Evolutionary conservation across 2,797 vertebrate genomes (phyloP).

Genomic region (Pterois miles): DNA sequence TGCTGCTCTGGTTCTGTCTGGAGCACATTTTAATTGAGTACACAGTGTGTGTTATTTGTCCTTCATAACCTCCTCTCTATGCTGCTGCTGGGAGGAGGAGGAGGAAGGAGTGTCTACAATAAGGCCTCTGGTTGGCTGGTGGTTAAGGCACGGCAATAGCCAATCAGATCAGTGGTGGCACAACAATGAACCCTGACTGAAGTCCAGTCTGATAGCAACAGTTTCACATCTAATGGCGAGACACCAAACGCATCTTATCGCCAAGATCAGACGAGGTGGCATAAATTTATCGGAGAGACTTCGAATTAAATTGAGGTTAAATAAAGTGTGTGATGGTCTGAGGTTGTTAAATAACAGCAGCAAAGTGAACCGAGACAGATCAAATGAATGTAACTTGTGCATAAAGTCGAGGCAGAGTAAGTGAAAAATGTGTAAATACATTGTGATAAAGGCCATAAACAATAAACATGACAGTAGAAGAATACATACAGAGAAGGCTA

Average conservation of each 20-base stretch:
- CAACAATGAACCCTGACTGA: constrained; percentile 63
- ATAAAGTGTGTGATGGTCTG: neutral
- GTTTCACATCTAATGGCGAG: neutral
- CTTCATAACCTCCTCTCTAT: neutral
- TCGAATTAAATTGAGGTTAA: neutral
- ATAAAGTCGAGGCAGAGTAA: neutral
- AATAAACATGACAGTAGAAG: neutral
- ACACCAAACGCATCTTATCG: constrained; percentile 37
- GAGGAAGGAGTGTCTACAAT: constrained; percentile 59
- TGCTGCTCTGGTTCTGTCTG: neutral
- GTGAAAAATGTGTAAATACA: neutral
- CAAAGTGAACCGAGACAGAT: neutral
- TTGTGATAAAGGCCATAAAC: neutral
- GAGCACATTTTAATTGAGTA: neutral
- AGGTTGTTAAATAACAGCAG: neutral
- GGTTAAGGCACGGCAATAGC: constrained; percentile 17
- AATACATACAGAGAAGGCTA: neutral
- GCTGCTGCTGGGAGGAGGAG: constrained; percentile 1
- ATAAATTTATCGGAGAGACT: constrained; percentile 14
- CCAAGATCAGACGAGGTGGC: neutral
- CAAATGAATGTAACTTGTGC: neutral
- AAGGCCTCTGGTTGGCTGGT: constrained; percentile 67
- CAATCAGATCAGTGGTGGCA: constrained; percentile 59
- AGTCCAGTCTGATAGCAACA: constrained; percentile 76
- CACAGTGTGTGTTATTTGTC: neutral